phyloP scores from a whole-genome alignment of 2,888 invertebrate genomes.

The Callinectes sapidus region DNA sequence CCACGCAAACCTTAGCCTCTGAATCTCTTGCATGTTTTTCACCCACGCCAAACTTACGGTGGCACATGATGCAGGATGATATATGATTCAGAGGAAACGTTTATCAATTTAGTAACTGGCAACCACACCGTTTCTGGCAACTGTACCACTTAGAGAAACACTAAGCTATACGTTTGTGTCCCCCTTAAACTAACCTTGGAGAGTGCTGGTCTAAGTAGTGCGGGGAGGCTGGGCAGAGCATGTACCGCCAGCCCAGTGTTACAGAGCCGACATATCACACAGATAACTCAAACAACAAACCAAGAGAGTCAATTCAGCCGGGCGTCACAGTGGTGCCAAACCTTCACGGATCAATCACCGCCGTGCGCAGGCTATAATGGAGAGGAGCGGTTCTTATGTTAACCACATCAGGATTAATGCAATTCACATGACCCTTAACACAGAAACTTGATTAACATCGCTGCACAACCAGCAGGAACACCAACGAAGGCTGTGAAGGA shows the following conservation, averaged over 20 bases:
- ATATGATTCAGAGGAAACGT: too few species aligned
- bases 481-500: background rate
- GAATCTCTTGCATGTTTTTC: too few species aligned
- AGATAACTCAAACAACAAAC: background rate
- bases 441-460: background rate
- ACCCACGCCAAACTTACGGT: too few species aligned
- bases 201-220: background rate
- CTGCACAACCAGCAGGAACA: background rate
- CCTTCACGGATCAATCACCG: background rate
- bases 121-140: too few species aligned
- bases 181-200: background rate
- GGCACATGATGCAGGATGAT: too few species aligned
- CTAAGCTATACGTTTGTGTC: too few species aligned
- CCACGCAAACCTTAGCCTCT: too few species aligned
- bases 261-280: background rate
- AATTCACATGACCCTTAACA: background rate
- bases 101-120: too few species aligned
- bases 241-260: background rate
- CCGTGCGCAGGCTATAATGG: too few species aligned
- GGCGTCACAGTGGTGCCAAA: background rate
- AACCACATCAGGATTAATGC: background rate
- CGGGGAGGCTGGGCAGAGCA: background rate
- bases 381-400: too few species aligned
- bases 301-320: too few species aligned
- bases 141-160: background rate